Evolutionary conservation across 1,140 invertebrate species (phyloP), one percentile per base, ranked within the genome.

Genomic region (Conus ventricosus): DNA sequence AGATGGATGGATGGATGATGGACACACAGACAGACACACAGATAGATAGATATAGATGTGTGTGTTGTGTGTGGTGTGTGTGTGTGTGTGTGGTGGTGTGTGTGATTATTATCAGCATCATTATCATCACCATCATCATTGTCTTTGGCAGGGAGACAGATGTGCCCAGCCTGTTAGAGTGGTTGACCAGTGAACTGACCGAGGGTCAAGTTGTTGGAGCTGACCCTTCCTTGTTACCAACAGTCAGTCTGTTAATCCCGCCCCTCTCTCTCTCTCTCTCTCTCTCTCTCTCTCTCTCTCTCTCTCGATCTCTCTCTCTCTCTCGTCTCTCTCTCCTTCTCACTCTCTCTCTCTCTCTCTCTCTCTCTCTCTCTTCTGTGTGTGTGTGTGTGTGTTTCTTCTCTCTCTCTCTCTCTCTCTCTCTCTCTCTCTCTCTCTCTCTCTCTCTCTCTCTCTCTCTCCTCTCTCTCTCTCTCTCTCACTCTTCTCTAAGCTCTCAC

Each of bases 131-230:
- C 15, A 60, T 60, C 57, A 60, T 60, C 15, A 15, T 60, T 60
- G 57, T 60, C 8, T 60, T 60, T 60, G 57, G 54, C 95, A 97
- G 97, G 96, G 92, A 97, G 20, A 94, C 96, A 0, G 96, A 96
- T 0, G 97, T 97, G 0, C 97, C 96, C 0, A 96, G 96, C 0
- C 96, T 97, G 91, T 96, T 96, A 0, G 96, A 96, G 87, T 99
- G 98, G 98, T 92, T 99, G 54, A 94, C 95, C 25, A 96, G 96
- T 71, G 97, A 97, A 92, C 94, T 99, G 81, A 95, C 96, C 20
- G 93, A 95, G 13, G 97, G 97, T n/a, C 97, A 97, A 39, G 94
- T 94, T 27, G 96, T 99, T 39, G 98, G 97, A 2, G 97, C 97
- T 0, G 98, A 99, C 95, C 97, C 3, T 96, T 96, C 85, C 95